Base-by-base conservation (phyloP, 2,113 vertebrate genomes). In the Nothocercus nigrocapillus region DNA sequence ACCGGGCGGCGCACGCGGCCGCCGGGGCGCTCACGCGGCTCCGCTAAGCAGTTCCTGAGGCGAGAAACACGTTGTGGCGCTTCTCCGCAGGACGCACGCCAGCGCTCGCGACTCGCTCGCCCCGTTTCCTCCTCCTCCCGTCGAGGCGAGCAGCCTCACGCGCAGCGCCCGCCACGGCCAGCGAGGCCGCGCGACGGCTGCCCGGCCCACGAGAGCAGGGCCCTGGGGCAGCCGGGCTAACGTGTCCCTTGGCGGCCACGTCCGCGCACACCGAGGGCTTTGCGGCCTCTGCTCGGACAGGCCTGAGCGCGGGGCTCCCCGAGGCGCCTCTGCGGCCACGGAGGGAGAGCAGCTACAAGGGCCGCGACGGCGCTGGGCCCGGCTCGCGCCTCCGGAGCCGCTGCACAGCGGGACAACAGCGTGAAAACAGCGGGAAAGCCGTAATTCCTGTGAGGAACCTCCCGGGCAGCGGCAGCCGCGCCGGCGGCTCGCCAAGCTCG, bases 31-130 rank as follows among this genome's bases (percentile, higher is more conserved):
- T 96, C 97, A 88, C 81, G 69, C 93, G 94, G 62, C 45, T 77
- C 53, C 84, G 87, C 76, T 93, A 96, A 97, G 95, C 87, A 93
- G 89, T 89, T 96, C 54, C 92, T 94, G 73, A 95, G 91, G 82
- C 78, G 94, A 95, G 94, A 96, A 54, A 58, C 62, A 82, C 92
- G 32, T n/a, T 95, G 94, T 96, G 94, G 96, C 94, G 89, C 89
- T 79, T 88, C 64, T 72, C 80, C 77, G 66, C 63, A 94, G 83
- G 72, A 83, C 6, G 54, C 40, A 75, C 72, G 75, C 72, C 51
- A 86, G 79, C 21, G 77, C 69, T 78, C 51, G 91, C 82, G 88
- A 88, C 76, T 17, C 83, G 21, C 63, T 76, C 45, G 61, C 64
- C 61, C n/a, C 27, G 51, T 96, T 90, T 87, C 66, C 24, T 8